Evolutionary conservation across 2,797 vertebrate genomes (phyloP).

Genomic region (Sylvia borin): DNA sequence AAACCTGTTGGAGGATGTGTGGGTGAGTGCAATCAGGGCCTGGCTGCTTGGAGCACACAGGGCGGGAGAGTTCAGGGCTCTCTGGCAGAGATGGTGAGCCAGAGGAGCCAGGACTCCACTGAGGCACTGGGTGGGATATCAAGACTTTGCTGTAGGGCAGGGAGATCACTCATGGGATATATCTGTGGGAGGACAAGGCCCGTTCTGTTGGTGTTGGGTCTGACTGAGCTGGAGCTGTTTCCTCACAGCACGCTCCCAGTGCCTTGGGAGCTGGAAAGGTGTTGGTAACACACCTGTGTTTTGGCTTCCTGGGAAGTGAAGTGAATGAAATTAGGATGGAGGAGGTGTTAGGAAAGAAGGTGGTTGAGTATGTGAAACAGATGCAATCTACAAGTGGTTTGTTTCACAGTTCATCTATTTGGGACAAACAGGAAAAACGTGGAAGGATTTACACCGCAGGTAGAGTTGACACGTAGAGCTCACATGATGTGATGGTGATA

Average conservation of each 20-base stretch:
- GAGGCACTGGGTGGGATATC: background rate
- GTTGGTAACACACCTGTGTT: background rate
- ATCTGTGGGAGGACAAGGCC: accelerated
- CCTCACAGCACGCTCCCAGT: background rate
- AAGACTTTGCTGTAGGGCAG: background rate
- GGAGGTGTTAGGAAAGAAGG: background rate
- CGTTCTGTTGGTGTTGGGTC: background rate
- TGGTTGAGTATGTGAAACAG: background rate
- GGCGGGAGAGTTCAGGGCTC: background rate
- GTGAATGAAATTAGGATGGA: background rate
- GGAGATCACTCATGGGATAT: accelerated
- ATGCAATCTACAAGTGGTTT: background rate
- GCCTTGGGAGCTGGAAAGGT: background rate
- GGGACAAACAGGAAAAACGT: background rate
- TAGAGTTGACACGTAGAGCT: background rate
- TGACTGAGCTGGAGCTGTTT: background rate
- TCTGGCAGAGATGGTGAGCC: background rate
- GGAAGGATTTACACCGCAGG: background rate
- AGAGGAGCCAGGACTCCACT: background rate
- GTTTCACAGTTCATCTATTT: background rate
- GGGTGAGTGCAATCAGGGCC: background rate
- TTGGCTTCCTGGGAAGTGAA: background rate
- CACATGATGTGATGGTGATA: background rate
- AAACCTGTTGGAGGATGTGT: background rate
- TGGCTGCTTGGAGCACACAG: background rate